Evolutionary conservation across 1,140 invertebrate genomes (phyloP).

Genomic region (Tetramorium parvispinum): DNA sequence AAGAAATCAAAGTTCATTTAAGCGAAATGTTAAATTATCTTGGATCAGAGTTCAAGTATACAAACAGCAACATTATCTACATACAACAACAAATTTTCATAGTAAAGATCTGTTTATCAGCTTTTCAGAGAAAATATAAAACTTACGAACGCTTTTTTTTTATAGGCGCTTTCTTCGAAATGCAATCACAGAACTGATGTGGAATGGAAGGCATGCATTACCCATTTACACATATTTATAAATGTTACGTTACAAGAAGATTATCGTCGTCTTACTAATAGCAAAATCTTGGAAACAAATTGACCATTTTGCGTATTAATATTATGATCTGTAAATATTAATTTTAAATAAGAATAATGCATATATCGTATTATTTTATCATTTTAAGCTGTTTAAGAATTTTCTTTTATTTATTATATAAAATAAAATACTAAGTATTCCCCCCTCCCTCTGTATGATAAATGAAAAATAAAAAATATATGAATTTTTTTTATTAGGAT

Average conservation of each 20-base stretch:
- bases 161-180: background rate
- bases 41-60: conserved; percentile 37
- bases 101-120: conserved; percentile 22
- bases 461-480: background rate
- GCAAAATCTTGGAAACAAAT: conserved; percentile 24
- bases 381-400: background rate
- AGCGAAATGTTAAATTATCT: conserved; percentile 38
- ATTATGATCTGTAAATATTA: background rate
- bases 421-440: background rate
- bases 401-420: background rate
- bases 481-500: background rate
- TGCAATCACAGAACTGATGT: background rate
- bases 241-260: conserved; percentile 8
- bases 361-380: background rate
- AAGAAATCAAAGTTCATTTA: background rate
- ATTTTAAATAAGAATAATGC: background rate
- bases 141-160: background rate
- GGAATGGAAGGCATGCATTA: background rate
- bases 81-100: background rate
- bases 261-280: conserved; percentile 20
- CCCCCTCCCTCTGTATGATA: background rate
- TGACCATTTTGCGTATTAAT: background rate
- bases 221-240: background rate
- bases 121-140: background rate
- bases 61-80: background rate